phyloP scores from a whole-genome alignment of 92 coral and sea anemone species.

The Plumapathes pennacea region DNA sequence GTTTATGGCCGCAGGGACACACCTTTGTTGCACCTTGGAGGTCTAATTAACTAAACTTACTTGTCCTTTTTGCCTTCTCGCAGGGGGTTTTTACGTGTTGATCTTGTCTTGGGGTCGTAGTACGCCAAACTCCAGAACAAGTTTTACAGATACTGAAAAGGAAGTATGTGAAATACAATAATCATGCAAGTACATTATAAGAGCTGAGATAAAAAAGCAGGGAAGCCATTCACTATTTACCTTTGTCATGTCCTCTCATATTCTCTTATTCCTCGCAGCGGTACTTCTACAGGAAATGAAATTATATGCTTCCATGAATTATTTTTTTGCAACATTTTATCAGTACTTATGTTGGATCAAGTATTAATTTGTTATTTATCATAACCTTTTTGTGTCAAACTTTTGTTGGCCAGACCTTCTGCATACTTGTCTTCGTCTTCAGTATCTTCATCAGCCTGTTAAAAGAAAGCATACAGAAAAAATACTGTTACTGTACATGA shows the following conservation, averaged over 20 bases:
- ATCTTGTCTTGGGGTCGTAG: constrained; percentile 97
- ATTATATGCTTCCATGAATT: no score
- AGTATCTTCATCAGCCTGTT: constrained; percentile 72
- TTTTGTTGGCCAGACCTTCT: constrained; percentile 83
- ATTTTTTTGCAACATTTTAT: no score
- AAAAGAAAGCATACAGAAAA: no score
- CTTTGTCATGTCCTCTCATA: constrained; percentile 98
- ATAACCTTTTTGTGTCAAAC: constrained; percentile 94
- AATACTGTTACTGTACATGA: no score
- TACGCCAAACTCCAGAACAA: constrained; percentile 88
- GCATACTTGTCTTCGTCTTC: constrained; percentile 99
- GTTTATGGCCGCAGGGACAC: no score
- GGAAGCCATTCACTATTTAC: no score
- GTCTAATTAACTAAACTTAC: no score
- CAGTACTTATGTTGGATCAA: no score
- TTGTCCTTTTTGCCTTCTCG: constrained; percentile 49
- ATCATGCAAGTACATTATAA: background rate
- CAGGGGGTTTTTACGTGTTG: constrained; percentile 94
- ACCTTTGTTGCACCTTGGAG: no score
- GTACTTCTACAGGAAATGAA: constrained; percentile 91
- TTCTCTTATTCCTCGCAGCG: constrained; percentile 92
- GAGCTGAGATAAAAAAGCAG: no score
- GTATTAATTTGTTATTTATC: no score
- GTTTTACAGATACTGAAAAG: constrained; percentile 77
- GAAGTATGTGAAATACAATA: background rate